These are phyloP conservation scores for Diplodus puntazzo DNA, from an alignment of 2,797 vertebrate species.

Conservation along the genomic window DNA sequence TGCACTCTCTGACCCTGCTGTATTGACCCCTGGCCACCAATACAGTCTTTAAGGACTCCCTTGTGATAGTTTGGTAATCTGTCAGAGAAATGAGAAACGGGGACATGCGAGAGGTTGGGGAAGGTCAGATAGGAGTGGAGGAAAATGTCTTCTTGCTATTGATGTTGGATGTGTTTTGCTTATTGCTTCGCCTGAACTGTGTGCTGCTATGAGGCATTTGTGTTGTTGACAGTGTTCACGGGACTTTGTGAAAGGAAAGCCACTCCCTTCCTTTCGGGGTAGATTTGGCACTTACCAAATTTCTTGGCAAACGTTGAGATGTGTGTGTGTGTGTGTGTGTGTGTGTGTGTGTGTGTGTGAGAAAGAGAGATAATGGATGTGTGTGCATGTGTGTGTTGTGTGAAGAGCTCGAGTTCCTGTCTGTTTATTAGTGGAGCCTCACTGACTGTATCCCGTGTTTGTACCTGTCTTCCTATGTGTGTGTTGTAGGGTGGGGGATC, in stretches of 20 bases:
- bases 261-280: constrained; percentile 53
- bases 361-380: background rate
- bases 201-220: background rate
- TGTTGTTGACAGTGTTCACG: constrained; percentile 5
- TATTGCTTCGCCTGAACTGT: background rate
- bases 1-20: constrained; percentile 6
- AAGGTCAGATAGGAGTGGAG: background rate
- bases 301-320: constrained; percentile 22
- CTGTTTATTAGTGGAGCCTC: constrained; percentile 43
- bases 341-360: too few species aligned
- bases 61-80: constrained; percentile 3
- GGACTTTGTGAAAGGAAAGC: constrained; percentile 32
- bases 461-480: constrained; percentile 12
- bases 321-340: background rate
- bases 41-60: background rate
- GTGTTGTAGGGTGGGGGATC: background rate
- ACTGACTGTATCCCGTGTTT: constrained; percentile 54
- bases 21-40: constrained; percentile 1
- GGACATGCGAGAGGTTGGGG: background rate
- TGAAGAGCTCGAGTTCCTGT: background rate
- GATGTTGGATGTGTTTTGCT: background rate
- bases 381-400: background rate
- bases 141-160: background rate
- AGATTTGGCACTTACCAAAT: constrained; percentile 15
- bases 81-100: background rate